These are phyloP conservation scores for Podarcis muralis DNA, from an alignment of 2,113 vertebrate genomes.

Conservation along the genomic window DNA sequence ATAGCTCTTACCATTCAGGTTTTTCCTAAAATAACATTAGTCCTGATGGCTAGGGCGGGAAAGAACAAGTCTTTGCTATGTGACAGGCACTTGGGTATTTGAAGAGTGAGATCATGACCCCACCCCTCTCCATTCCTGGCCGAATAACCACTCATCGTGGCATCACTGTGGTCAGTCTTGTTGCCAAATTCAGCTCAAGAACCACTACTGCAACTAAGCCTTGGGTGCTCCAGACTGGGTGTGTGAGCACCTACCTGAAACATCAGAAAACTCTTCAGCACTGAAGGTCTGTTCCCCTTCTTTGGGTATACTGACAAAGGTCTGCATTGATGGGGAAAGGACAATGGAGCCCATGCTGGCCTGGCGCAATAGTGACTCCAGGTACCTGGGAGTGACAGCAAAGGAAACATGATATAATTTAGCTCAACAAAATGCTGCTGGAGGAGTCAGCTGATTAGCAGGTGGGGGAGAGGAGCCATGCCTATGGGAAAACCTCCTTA, in stretches of 20 bases:
- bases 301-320: conserved; percentile 81
- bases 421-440: background rate
- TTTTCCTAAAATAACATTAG: too few species aligned
- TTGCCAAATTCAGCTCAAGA: background rate
- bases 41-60: too few species aligned
- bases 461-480: background rate
- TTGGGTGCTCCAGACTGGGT: background rate
- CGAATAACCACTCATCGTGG: background rate
- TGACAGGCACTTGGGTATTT: too few species aligned
- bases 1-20: too few species aligned
- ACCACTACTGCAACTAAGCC: background rate
- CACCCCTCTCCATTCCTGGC: background rate
- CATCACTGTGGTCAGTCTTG: too few species aligned
- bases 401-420: background rate
- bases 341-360: conserved; percentile 85
- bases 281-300: conserved; percentile 80
- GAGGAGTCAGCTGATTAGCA: background rate
- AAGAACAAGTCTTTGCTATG: too few species aligned
- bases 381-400: conserved; percentile 78
- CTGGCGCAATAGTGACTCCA: conserved; percentile 90
- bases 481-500: background rate
- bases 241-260: conserved; percentile 66
- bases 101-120: too few species aligned
- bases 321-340: conserved; percentile 84
- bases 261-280: conserved; percentile 90